Conservation (phyloP, 1,140 invertebrate species). For the Drosophila tsacasi region DNA sequence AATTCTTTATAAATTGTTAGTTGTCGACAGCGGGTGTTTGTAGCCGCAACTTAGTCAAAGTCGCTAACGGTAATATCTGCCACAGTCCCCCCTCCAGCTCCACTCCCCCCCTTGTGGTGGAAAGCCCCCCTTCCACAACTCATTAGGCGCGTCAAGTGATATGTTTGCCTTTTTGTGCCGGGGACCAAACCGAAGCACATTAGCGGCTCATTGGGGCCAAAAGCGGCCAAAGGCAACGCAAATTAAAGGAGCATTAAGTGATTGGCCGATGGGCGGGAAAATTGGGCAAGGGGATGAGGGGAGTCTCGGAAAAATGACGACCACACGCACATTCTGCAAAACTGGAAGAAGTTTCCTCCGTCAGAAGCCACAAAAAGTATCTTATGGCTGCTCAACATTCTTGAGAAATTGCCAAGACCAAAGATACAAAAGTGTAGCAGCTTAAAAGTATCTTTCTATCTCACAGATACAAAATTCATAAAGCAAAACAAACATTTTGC, state of each 20-base stretch:
- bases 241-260: conserved; percentile 79
- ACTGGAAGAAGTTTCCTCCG: conserved; percentile 26
- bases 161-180: conserved; percentile 63
- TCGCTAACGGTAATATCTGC: conserved; percentile 53
- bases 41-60: conserved; percentile 66
- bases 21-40: conserved; percentile 54
- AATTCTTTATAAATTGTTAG: conserved; percentile 72
- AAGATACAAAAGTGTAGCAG: conserved; percentile 2
- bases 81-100: background rate
- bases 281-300: background rate
- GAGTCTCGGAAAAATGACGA: conserved; percentile 17
- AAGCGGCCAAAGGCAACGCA: conserved; percentile 43
- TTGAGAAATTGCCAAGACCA: conserved; percentile 20
- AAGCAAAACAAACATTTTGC: conserved; percentile 30
- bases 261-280: background rate
- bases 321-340: conserved; percentile 37
- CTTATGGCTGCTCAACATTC: conserved; percentile 15
- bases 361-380: conserved; percentile 32
- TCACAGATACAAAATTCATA: conserved; percentile 24
- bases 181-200: conserved; percentile 68
- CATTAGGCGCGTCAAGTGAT: conserved; percentile 82
- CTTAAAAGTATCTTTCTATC: conserved; percentile 14
- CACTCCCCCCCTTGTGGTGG: conserved; percentile 5
- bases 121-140: conserved; percentile 42
- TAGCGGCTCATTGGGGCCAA: conserved; percentile 72